phyloP scores from a whole-genome alignment of 2,888 invertebrate genomes.

The Phyllotreta cruciferae region DNA sequence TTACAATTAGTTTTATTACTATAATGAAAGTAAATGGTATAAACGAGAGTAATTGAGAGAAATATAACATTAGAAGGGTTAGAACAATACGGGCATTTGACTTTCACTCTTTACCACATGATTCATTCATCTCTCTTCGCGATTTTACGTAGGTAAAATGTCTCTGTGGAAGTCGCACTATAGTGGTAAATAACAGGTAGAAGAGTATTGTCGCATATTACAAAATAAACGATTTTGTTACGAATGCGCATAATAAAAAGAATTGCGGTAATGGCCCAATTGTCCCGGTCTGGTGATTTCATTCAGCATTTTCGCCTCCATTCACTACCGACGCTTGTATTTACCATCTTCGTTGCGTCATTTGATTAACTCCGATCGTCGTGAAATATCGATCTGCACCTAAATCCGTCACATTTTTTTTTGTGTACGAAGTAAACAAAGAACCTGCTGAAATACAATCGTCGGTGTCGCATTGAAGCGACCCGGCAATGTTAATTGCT shows the following conservation, averaged over 20 bases:
- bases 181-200: too few relatives aligned
- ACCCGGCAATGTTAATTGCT: slow-evolving; percentile 17
- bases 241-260: too few relatives aligned
- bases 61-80: slow-evolving; percentile 8
- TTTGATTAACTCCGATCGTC: too few relatives aligned
- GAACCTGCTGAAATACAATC: too few relatives aligned
- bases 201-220: too few relatives aligned
- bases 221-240: too few relatives aligned
- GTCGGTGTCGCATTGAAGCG: neutral
- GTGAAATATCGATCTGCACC: too few relatives aligned
- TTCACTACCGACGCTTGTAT: neutral
- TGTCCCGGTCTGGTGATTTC: slow-evolving; percentile 19
- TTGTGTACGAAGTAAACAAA: too few relatives aligned
- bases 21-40: slow-evolving; percentile 2
- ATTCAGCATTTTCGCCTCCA: neutral
- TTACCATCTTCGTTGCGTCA: too few relatives aligned
- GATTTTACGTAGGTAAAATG: neutral
- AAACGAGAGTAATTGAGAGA: slow-evolving; percentile 32
- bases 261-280: slow-evolving; percentile 11
- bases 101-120: slow-evolving; percentile 46
- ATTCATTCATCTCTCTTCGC: slow-evolving; percentile 41
- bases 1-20: too few relatives aligned
- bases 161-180: too few relatives aligned
- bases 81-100: slow-evolving; percentile 41
- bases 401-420: too few relatives aligned